These are phyloP conservation scores for Scaptodrosophila lebanonensis DNA, from an alignment of 1,140 invertebrate genomes.

Conservation along the genomic window DNA sequence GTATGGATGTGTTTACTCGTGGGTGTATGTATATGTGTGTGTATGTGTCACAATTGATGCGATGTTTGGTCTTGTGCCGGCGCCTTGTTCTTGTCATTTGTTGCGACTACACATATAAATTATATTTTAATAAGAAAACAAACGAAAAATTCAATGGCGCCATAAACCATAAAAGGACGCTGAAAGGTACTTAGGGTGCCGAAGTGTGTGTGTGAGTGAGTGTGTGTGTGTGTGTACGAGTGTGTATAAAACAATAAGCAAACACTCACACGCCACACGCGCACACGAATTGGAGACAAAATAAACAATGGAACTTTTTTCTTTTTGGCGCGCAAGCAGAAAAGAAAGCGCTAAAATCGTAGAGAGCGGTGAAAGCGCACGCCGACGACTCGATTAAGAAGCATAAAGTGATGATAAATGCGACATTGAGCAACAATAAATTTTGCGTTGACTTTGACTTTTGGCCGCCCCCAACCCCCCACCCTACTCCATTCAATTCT, in stretches of 20 bases:
- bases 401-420: slow-evolving; percentile 76
- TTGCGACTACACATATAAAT: slow-evolving; percentile 66
- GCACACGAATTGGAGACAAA: slow-evolving; percentile 29
- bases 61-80: slow-evolving; percentile 22
- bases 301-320: slow-evolving; percentile 69
- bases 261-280: slow-evolving; percentile 16
- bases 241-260: slow-evolving; percentile 58
- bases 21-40: slow-evolving; percentile 4
- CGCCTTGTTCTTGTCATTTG: slow-evolving; percentile 18
- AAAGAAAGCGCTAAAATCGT: slow-evolving; percentile 37
- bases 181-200: slow-evolving; percentile 59
- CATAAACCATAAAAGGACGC: slow-evolving; percentile 71
- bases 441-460: slow-evolving; percentile 27
- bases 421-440: slow-evolving; percentile 75
- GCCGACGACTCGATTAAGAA: slow-evolving; percentile 64
- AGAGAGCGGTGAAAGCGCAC: slow-evolving; percentile 36
- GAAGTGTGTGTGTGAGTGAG: slow-evolving; percentile 11
- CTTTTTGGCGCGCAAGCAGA: background rate
- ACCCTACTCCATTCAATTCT: slow-evolving; percentile 42
- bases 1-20: slow-evolving; percentile 33
- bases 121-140: slow-evolving; percentile 75
- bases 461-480: slow-evolving; percentile 5
- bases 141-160: slow-evolving; percentile 73
- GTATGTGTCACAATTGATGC: slow-evolving; percentile 48
- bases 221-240: slow-evolving; percentile 30